Percentiles rank a stretch among this genome's conserved stretches.
Conservation (phyloP, 1,140 invertebrate species). For the Rhagoletis pomonella region DNA sequence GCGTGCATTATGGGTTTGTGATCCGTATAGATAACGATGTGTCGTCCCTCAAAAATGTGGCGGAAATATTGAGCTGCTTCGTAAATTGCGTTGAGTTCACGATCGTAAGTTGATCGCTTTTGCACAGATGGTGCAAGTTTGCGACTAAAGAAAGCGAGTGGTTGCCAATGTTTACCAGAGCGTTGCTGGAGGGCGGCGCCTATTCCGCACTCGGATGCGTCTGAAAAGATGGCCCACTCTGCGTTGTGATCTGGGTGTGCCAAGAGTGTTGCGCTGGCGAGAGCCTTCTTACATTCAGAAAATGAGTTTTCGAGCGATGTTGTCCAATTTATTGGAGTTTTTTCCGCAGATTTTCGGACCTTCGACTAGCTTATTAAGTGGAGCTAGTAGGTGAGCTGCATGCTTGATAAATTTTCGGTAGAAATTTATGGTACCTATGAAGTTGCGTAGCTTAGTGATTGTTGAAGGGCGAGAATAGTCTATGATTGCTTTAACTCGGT, state of each 20-base stretch:
- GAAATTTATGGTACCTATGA: constrained; percentile 74
- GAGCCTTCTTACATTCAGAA: constrained; percentile 63
- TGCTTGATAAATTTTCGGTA: background rate
- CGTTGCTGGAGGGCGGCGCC: constrained; percentile 64
- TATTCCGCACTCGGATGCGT: constrained; percentile 63
- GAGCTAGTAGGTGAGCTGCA: background rate
- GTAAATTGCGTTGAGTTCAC: constrained; percentile 70
- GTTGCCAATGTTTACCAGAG: background rate
- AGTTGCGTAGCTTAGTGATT: constrained; percentile 68
- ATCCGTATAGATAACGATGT: constrained; percentile 70
- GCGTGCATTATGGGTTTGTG: constrained; percentile 72
- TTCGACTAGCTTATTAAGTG: background rate
- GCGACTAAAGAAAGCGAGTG: background rate
- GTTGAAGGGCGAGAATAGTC: constrained; percentile 65
- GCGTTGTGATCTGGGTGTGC: constrained; percentile 58
- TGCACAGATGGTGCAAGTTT: constrained; percentile 34
- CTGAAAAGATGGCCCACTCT: constrained; percentile 56
- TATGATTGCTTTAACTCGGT: constrained; percentile 32
- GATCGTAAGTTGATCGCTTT: constrained; percentile 64
- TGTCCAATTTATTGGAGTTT: background rate
- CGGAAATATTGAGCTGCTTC: constrained; percentile 58
- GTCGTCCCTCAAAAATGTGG: constrained; percentile 68
- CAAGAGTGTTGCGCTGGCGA: constrained; percentile 56
- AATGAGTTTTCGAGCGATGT: constrained; percentile 58
- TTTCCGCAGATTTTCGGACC: background rate